Evolutionary conservation across 1,140 invertebrate genomes (phyloP).

Genomic region (Yoshiicerus persimilis): DNA sequence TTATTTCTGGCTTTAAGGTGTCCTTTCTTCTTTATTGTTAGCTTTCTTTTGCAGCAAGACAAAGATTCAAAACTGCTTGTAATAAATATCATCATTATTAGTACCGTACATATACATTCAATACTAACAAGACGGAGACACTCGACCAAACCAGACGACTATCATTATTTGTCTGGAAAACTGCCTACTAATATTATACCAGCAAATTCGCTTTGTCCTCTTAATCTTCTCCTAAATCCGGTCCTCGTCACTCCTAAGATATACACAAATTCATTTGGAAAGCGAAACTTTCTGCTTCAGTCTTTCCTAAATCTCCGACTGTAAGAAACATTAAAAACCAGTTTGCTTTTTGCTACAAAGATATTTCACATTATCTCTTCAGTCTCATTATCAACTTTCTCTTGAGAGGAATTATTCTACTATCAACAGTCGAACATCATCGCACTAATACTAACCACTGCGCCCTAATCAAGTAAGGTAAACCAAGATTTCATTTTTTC

Average conservation of each 20-base stretch:
- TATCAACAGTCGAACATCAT: too few species aligned
- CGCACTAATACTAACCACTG: too few species aligned
- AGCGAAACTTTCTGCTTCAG: neutral
- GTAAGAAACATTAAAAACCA: neutral
- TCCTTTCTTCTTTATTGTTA: neutral
- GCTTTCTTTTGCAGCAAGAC: neutral
- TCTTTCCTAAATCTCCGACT: neutral
- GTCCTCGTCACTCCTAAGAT: too few species aligned
- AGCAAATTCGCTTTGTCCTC: neutral
- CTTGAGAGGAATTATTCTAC: neutral
- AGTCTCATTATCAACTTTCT: neutral
- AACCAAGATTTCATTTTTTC: neutral
- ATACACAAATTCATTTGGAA: neutral
- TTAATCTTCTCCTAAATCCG: neutral
- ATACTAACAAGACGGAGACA: neutral
- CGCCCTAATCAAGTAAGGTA: neutral
- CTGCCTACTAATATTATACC: neutral
- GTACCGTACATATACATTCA: neutral
- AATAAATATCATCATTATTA: neutral
- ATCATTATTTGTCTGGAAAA: neutral
- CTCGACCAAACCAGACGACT: too few species aligned
- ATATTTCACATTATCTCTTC: neutral
- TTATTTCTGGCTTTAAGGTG: neutral
- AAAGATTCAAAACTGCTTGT: neutral
- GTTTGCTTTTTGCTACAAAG: neutral